phyloP scores from a whole-genome alignment of 2,113 vertebrate species.

The Coturnix japonica region DNA sequence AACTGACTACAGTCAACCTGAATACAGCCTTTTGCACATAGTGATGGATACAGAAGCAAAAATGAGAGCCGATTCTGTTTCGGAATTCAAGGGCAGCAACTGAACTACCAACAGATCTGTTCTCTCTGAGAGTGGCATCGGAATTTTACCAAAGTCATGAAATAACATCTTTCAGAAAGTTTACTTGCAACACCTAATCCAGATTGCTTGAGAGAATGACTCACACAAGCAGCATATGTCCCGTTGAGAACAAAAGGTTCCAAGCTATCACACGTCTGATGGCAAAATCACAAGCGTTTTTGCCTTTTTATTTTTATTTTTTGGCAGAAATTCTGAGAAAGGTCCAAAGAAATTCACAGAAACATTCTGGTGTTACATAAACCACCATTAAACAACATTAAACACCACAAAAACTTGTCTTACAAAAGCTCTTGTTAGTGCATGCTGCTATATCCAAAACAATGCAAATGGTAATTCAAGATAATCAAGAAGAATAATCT shows the following conservation, averaged over 20 bases:
- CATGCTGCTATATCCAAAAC: not conserved
- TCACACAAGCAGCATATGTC: conserved; percentile 10
- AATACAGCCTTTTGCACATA: accelerated
- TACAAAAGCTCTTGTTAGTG: not conserved
- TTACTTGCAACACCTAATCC: not conserved
- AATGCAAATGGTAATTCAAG: not conserved
- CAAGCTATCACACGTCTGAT: not conserved
- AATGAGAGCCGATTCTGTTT: not conserved
- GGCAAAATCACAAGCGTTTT: not conserved
- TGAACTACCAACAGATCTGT: not conserved
- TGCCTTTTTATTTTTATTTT: not conserved
- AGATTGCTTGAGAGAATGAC: not conserved
- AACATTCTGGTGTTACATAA: not conserved
- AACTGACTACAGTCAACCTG: not conserved
- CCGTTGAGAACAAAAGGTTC: not conserved
- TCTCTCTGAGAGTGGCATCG: not conserved
- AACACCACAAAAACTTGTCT: not conserved
- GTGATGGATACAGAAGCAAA: not conserved
- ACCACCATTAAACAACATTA: not conserved
- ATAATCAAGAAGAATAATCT: not conserved
- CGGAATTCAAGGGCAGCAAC: not conserved
- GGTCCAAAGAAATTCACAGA: not conserved
- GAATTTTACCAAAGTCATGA: not conserved
- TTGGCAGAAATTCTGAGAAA: not conserved
- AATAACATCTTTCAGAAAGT: not conserved